A percentile compares a stretch with the other conserved stretches of the same genome.
phyloP scores from a whole-genome alignment of 92 coral and sea anemone genomes.

The Palythoa grandis region DNA sequence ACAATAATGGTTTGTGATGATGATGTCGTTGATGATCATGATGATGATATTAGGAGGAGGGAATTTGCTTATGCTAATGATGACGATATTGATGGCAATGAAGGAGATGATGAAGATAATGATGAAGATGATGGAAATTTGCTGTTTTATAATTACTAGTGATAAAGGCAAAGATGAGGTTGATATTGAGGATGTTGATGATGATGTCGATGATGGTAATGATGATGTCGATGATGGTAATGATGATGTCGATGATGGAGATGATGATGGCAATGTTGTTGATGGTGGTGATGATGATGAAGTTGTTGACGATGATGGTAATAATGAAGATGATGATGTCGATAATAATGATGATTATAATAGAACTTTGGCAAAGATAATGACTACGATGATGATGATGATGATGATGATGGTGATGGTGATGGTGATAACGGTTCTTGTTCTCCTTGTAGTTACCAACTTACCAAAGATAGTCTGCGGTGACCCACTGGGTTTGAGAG shows the following conservation, averaged over 20 bases:
- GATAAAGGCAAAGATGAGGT: not conserved
- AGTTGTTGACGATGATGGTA: not conserved
- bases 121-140: not conserved
- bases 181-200: not conserved
- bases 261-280: not conserved
- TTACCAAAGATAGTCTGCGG: slow-evolving; percentile 18
- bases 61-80: not conserved
- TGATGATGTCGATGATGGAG: not conserved
- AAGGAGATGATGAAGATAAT: not conserved
- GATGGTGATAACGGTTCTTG: not conserved
- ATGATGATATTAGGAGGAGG: too few relatives aligned
- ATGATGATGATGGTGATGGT: not conserved
- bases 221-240: not conserved
- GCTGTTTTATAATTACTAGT: too few relatives aligned
- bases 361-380: not conserved
- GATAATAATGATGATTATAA: not conserved
- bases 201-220: not conserved
- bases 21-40: too few relatives aligned
- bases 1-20: too few relatives aligned
- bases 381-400: not conserved
- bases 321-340: not conserved
- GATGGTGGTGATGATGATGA: not conserved
- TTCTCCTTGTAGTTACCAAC: not conserved
- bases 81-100: not conserved
- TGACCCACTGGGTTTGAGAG: slow-evolving; percentile 32